These are phyloP conservation scores for Thalassaphorura encarpata DNA, from an alignment of 1,140 invertebrate species.

Conservation along the genomic window DNA sequence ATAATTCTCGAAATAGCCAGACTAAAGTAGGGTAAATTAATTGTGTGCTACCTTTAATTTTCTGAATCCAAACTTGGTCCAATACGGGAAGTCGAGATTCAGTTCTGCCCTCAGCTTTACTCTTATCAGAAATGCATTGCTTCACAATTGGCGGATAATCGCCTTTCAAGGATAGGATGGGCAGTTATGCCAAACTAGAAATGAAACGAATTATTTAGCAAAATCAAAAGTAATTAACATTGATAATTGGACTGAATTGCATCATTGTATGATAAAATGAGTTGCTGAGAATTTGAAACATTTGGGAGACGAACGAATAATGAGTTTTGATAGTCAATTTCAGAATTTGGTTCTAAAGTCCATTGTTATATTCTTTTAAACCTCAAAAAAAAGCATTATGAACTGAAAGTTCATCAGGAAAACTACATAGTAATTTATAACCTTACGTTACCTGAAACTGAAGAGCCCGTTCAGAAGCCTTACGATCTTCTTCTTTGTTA, in stretches of 20 bases:
- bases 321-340: too few relatives aligned
- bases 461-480: slow-evolving; percentile 13
- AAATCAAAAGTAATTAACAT: neutral
- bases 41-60: slow-evolving; percentile 40
- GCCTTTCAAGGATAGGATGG: slow-evolving; percentile 12
- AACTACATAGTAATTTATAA: too few relatives aligned
- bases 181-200: too few relatives aligned
- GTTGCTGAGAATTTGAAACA: too few relatives aligned
- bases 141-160: slow-evolving; percentile 33
- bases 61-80: slow-evolving; percentile 35
- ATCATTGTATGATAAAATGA: slow-evolving; percentile 4
- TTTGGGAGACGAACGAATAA: too few relatives aligned
- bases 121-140: slow-evolving; percentile 11
- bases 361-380: too few relatives aligned
- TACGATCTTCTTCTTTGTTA: slow-evolving; percentile 12
- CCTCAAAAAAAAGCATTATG: too few relatives aligned
- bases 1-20: neutral
- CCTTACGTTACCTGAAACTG: slow-evolving; percentile 20
- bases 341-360: too few relatives aligned
- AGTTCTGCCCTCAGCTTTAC: slow-evolving; percentile 16
- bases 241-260: slow-evolving; percentile 35
- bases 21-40: neutral
- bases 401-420: too few relatives aligned
- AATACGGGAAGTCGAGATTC: slow-evolving; percentile 28
- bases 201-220: too few relatives aligned